Evolutionary conservation across 2,888 invertebrate species (phyloP), one percentile per base, ranked within the genome.

Genomic region (Campoletis raptor): DNA sequence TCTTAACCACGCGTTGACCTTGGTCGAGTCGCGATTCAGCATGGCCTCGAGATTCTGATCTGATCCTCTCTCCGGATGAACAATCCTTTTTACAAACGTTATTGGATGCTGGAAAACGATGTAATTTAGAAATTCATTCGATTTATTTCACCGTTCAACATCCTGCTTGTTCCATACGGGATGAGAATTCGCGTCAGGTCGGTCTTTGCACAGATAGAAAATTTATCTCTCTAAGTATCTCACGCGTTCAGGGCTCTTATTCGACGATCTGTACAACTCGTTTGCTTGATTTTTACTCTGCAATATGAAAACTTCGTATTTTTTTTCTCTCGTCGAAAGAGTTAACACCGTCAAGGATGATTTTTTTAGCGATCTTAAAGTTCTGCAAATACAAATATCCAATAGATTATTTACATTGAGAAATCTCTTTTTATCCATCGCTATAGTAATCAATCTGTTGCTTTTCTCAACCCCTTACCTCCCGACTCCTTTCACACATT

Each of bases 21-120:
- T 80, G 70, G 52, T 76, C 54, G 57, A 77, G 77, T 72, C 85
- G 73, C 85, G 69, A 74, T 66, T 80, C 69, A 79, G 64, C 76
- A 61, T 79, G 70, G 40, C 81, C 85, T 81, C 83, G 81, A 74
- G 79, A 85, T 79, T 64, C 67, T 73, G 18, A 80, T 70, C n/a
- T 21, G 77, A 77, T 79, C 42, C 9, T 69, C 66, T 80, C 70
- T 45, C n/a, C 15, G 21, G 1, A n/a, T 24, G 18, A n/a, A 48
- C 52, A 12, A 7, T 61, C 37, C 69, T 61, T 57, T 10, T 66
- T 64, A 15, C 21, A 48, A 77, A 52, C 45, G 42, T 64, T 42
- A 21, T 54, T 24, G 40, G 73, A 67, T 54, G 24, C 37, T 72
- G 72, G 18, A 52, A 66, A 77, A 48, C 40, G 73, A 36, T 52